Evolutionary conservation across 2,797 vertebrate species (phyloP), one percentile per base, ranked within the genome.

Genomic region (Ctenochaetus hawaiiensis): DNA sequence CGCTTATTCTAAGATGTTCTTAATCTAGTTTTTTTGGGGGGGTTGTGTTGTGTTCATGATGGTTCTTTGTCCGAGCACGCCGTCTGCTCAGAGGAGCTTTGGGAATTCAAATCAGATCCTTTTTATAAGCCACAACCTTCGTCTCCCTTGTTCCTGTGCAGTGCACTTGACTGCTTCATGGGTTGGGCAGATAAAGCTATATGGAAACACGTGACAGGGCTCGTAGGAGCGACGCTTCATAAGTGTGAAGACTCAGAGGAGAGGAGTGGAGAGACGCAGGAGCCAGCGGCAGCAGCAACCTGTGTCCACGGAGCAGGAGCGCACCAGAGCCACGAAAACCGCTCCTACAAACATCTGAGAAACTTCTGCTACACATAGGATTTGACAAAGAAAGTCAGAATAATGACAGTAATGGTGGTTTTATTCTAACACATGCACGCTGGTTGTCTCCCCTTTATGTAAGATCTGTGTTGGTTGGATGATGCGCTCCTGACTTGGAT

Each of bases 141-240:
- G 34, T 72, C 71, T 73, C 62, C 62, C 68, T 81, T 79, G 75
- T 71, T 88, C 61, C 75, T 67, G 23, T 84, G 77, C 82, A 53
- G 58, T 60, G 78, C 83, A 67, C 72, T 82, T 82, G 87, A 76
- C 77, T 63, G 85, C 76, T 76, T 61, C 79, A 77, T 86, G 91
- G 89, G 90, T 54, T 91, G 91, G 92, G 85, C 88, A 81, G 75
- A 85, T 71, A 47, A 72, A 80, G 76, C 86, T 59, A 8, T 78
- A 77, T 80, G 72, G 75, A 69, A 79, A 68, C 94, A 95, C 94
- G 95, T 95, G 92, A 96, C 86, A 1, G 51, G 57, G 81, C 79
- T 89, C 73, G 87, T 79, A 87, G 88, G 78, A 87, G 83, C 87
- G 87, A 87, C 74, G 90, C 92, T 91, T 94, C 92, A 94, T 95